phyloP scores from a whole-genome alignment of 1,140 invertebrate species.

The Asbolus verrucosus region DNA sequence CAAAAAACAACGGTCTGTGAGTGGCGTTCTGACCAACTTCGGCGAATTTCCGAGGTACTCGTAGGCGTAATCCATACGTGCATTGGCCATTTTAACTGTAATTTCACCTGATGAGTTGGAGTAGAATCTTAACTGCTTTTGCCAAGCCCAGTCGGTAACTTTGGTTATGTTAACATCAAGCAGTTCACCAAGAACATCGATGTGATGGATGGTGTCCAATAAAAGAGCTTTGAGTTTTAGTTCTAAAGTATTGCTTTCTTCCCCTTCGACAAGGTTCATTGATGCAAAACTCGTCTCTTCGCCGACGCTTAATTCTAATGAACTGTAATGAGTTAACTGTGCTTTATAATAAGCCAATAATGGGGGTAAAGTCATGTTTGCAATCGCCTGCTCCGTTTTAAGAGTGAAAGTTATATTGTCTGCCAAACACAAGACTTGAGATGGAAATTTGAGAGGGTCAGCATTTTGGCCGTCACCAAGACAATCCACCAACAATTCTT shows the following conservation, averaged over 20 bases:
- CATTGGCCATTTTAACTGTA: conserved; percentile 83
- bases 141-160: conserved; percentile 90
- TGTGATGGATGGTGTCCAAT: conserved; percentile 93
- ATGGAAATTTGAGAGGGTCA: conserved; percentile 84
- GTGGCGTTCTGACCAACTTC: conserved; percentile 91
- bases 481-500: conserved; percentile 77
- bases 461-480: conserved; percentile 72
- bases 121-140: conserved; percentile 88
- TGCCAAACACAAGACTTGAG: conserved; percentile 83
- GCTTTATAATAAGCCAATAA: conserved; percentile 62
- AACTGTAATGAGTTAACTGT: conserved; percentile 76
- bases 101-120: conserved; percentile 70
- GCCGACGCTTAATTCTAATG: conserved; percentile 65
- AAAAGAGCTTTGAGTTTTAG: conserved; percentile 83
- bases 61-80: conserved; percentile 95
- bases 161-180: conserved; percentile 75
- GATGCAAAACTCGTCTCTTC: conserved; percentile 57
- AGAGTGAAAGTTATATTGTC: conserved; percentile 84
- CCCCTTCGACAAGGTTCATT: conserved; percentile 32
- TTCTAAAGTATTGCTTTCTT: conserved; percentile 66
- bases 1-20: conserved; percentile 96
- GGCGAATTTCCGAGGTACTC: conserved; percentile 96
- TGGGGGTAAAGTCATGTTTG: conserved; percentile 72
- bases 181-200: conserved; percentile 84
- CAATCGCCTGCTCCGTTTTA: conserved; percentile 84